phyloP scores from a whole-genome alignment of 2,888 invertebrate genomes.

The Agrilus mali region DNA sequence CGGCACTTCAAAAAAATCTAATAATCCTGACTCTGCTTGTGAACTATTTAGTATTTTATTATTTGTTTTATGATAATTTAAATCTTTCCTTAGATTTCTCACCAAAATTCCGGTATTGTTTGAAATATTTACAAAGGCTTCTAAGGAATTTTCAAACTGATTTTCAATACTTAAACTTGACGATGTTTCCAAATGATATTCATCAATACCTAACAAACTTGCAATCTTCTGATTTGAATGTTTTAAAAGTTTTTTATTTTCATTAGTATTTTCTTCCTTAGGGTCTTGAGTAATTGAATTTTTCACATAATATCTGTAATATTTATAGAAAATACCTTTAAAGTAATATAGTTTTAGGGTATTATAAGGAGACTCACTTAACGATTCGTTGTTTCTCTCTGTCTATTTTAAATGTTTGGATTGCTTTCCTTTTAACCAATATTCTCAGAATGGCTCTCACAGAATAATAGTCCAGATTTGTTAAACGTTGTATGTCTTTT shows the following conservation, averaged over 20 bases:
- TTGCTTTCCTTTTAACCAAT: conserved; percentile 16
- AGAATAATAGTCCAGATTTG: conserved; percentile 20
- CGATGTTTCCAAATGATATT: not conserved
- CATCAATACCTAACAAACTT: conserved; percentile 6
- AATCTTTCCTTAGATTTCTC: too few species aligned
- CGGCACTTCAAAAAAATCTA: too few species aligned
- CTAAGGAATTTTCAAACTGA: not conserved
- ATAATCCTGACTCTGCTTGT: too few species aligned
- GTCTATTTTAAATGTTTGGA: conserved; percentile 19
- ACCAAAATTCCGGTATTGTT: too few species aligned
- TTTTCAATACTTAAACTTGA: not conserved
- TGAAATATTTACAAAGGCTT: too few species aligned
- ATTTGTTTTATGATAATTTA: too few species aligned
- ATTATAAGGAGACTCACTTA: conserved; percentile 17
- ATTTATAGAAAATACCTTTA: not conserved
- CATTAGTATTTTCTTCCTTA: not conserved
- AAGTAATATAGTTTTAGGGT: conserved; percentile 10
- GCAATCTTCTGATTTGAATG: conserved; percentile 5
- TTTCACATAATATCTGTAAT: too few species aligned
- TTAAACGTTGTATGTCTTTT: conserved; percentile 17
- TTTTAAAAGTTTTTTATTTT: conserved; percentile 2
- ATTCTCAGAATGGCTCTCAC: conserved; percentile 19
- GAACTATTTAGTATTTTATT: too few species aligned
- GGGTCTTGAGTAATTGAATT: too few species aligned
- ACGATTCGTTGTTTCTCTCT: conserved; percentile 20